phyloP scores from a whole-genome alignment of 35 echinoderm and acorn worm genomes.

The Apostichopus californicus region DNA sequence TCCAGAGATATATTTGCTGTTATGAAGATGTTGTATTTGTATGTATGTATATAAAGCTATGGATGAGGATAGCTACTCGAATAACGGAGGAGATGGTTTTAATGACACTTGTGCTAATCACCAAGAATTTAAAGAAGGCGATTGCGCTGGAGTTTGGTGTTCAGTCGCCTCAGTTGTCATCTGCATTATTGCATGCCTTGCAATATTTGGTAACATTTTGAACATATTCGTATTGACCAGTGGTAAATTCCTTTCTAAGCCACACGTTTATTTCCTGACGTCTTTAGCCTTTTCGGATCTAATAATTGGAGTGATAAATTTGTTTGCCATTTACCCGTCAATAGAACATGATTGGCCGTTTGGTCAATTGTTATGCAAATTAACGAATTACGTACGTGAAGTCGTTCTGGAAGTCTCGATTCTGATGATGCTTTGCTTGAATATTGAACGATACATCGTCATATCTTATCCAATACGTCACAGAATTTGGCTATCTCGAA shows the following conservation, averaged over 20 bases:
- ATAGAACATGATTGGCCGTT: conserved; percentile 15
- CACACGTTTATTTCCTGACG: conserved; percentile 18
- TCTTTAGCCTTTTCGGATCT: conserved; percentile 13
- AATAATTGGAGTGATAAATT: neutral
- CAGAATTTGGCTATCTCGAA: conserved; percentile 21
- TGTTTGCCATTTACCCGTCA: conserved; percentile 22
- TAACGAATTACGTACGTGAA: neutral
- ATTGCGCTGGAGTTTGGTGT: neutral
- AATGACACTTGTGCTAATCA: neutral
- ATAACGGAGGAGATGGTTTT: no score
- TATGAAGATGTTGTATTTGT: no score
- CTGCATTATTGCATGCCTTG: neutral
- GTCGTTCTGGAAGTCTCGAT: neutral
- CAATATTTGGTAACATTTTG: conserved; percentile 13
- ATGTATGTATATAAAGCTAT: no score
- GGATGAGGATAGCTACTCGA: no score
- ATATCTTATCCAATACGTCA: conserved; percentile 14
- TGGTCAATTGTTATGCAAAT: neutral
- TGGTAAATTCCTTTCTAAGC: conserved; percentile 23
- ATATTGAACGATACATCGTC: conserved; percentile 17
- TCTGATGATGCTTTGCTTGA: conserved; percentile 14
- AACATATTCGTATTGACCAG: conserved; percentile 14
- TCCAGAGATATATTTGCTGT: no score
- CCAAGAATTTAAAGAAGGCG: neutral
- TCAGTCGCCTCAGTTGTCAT: neutral